These are phyloP conservation scores for Thalassarche chlororhynchos DNA, from an alignment of 2,113 vertebrate species.

Conservation along the genomic window DNA sequence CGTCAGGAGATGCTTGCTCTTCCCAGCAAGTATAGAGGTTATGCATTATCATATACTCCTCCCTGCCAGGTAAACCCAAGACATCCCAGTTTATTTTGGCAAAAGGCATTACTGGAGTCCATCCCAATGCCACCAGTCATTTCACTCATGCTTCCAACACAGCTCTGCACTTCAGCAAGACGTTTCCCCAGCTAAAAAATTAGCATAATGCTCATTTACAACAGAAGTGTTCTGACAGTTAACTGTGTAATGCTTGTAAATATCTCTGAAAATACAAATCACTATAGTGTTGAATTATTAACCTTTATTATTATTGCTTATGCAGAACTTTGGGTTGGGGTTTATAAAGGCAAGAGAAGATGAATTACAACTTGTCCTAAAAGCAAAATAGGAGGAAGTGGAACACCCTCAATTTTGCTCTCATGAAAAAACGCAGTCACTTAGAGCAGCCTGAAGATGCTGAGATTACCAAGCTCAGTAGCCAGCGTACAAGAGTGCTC, in stretches of 20 bases:
- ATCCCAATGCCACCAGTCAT: background rate
- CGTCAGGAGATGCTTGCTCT: background rate
- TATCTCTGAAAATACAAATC: background rate
- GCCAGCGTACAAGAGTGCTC: background rate
- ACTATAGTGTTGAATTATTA: background rate
- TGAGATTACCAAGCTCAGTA: background rate
- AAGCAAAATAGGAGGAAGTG: background rate
- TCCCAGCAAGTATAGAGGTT: background rate
- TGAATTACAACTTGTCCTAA: constrained; percentile 2
- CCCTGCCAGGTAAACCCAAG: background rate
- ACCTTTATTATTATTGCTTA: background rate
- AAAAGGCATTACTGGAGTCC: background rate
- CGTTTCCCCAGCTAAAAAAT: background rate
- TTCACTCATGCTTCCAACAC: background rate
- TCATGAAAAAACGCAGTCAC: background rate
- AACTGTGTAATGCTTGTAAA: background rate
- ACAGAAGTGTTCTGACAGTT: background rate
- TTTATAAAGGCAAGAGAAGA: background rate
- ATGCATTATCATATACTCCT: background rate
- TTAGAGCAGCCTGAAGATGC: background rate
- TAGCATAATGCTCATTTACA: background rate
- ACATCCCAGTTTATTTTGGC: background rate
- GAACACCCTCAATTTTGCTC: background rate
- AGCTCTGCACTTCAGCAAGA: background rate
- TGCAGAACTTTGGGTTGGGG: background rate